A percentile compares a stretch with the other conserved stretches of the same genome.
Conservation (phyloP, 2,888 invertebrate genomes). For the Orthosia incerta region DNA sequence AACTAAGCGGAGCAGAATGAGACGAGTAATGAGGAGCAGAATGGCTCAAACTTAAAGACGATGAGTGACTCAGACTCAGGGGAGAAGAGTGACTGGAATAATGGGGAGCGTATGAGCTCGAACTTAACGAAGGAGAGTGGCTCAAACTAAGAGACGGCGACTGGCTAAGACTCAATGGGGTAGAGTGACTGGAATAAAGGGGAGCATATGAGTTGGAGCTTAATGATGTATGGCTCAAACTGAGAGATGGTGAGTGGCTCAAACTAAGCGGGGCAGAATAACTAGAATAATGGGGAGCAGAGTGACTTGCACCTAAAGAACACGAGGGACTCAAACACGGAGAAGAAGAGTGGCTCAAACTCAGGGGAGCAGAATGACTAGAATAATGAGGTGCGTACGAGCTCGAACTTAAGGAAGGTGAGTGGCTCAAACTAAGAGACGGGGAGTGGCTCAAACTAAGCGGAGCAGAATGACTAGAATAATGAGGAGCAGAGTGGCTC, state of each 20-base stretch:
- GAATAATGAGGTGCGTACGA: constrained; percentile 3
- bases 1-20: constrained; percentile 22
- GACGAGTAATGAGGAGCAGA: constrained; percentile 26
- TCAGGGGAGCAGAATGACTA: constrained; percentile 22
- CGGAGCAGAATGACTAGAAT: constrained; percentile 8
- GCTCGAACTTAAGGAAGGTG: background rate
- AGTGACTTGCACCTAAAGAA: constrained; percentile 1
- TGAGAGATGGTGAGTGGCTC: constrained; percentile 23
- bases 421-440: constrained; percentile 27
- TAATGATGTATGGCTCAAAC: constrained; percentile 30
- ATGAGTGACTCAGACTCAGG: constrained; percentile 31
- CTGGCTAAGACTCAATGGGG: constrained; percentile 3
- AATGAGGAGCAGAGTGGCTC: constrained; percentile 11
- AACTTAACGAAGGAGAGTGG: constrained; percentile 21
- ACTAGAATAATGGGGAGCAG: background rate
- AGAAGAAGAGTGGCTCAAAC: constrained; percentile 17
- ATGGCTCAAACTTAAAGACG: constrained; percentile 19
- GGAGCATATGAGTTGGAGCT: background rate
- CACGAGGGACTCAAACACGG: no score
- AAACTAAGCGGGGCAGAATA: constrained; percentile 25
- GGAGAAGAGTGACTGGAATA: constrained; percentile 23
- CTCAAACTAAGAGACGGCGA: constrained; percentile 10
- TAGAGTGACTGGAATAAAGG: constrained; percentile 22
- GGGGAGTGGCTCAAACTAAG: constrained; percentile 31
- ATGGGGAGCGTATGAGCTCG: constrained; percentile 27